These are phyloP conservation scores for Phoxinus dragarum DNA, from an alignment of 2,797 vertebrate genomes.

Conservation along the genomic window DNA sequence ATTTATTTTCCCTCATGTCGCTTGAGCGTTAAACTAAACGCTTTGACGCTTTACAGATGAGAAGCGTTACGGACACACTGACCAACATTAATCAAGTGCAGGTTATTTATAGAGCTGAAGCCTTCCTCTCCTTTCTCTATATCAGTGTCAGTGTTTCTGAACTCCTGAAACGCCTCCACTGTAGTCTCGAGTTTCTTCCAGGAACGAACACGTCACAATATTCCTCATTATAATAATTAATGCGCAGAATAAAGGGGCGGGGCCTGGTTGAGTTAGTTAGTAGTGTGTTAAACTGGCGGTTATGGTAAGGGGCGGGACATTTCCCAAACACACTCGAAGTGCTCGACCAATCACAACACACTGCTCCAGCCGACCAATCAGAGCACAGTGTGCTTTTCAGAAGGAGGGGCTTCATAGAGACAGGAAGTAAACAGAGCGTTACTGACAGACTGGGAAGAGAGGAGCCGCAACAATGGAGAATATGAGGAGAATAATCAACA, in stretches of 20 bases:
- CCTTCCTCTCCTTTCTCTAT: too few species aligned
- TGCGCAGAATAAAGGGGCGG: too few species aligned
- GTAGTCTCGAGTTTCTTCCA: too few species aligned
- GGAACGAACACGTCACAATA: too few species aligned
- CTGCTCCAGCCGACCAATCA: too few species aligned
- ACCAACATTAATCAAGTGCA: slow-evolving; percentile 65
- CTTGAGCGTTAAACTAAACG: slow-evolving; percentile 53
- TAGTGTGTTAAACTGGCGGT: too few species aligned
- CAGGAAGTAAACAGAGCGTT: not conserved
- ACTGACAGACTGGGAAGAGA: not conserved
- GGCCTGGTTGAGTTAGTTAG: too few species aligned
- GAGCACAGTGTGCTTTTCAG: not conserved
- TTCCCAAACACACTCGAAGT: too few species aligned
- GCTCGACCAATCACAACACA: not conserved
- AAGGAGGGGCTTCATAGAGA: not conserved
- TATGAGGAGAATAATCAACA: not conserved
- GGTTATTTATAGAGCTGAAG: slow-evolving; percentile 66
- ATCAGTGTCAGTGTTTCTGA: too few species aligned
- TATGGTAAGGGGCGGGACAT: too few species aligned
- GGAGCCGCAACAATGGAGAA: not conserved
- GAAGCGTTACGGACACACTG: not conserved
- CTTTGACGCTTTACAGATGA: slow-evolving; percentile 38
- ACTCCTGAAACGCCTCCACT: too few species aligned
- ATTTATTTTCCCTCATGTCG: slow-evolving; percentile 68
- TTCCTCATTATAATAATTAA: too few species aligned